Evolutionary conservation across 2,888 invertebrate species (phyloP), one percentile per base, ranked within the genome.

Genomic region (Nymphalis polychloros): DNA sequence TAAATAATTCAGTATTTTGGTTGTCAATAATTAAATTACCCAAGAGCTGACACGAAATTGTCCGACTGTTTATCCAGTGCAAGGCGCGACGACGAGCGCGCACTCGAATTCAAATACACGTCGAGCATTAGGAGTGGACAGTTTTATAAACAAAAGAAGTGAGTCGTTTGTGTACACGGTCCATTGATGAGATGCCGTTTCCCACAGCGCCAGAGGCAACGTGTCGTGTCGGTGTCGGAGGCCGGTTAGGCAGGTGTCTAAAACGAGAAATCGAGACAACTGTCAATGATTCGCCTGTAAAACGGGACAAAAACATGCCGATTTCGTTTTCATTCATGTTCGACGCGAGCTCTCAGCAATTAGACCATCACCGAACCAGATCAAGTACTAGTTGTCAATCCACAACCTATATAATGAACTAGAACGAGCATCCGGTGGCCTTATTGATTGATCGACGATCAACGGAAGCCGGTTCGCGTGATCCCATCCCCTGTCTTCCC

Each of bases 141-240:
- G 92, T 92, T 92, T 91, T 86, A 88, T 90, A 92, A 92, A 92
- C 90, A 92, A 89, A 86, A 82, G 79, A 78, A 84, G 83, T 82
- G 82, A 81, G 80, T 80, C 80, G 82, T 80, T 79, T 84, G 84
- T 85, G 82, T 85, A 82, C 86, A 81, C 84, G 82, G 83, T 75
- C 84, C 87, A 90, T 90, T 90, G 89, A 88, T 84, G 85, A 85
- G 84, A 84, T 81, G 85, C 78, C 78, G 82, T 85, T 89, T 90
- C 89, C 88, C 91, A 90, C 89, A 89, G 82, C 78, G 81, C 78
- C 78, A 80, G 78, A 77, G 81, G 79, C 78, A 72, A 74, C 75
- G 69, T 75, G 77, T 78, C 73, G 80, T n/a, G n/a, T n/a, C n/a
- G n/a, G n/a, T n/a, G n/a, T n/a, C n/a, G n/a, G n/a, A n/a, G n/a